A percentile compares a stretch with the other conserved stretches of the same genome.
Evolutionary conservation across 2,113 vertebrate genomes (phyloP).

Genomic region (Actenoides lindsayi): DNA sequence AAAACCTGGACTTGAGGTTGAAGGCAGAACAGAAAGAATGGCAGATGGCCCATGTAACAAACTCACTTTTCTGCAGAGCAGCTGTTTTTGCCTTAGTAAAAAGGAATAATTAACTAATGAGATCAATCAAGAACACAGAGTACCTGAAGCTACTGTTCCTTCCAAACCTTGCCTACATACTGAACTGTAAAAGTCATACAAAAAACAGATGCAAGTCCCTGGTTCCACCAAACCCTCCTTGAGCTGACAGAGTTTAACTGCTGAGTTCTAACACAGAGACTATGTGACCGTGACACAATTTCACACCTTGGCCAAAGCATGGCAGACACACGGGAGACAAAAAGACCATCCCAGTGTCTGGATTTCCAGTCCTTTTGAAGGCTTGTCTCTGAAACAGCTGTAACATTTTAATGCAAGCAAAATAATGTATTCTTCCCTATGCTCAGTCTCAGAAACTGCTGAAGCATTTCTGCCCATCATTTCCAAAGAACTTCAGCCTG

Average conservation of each 20-base stretch:
- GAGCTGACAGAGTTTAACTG: neutral
- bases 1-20: neutral
- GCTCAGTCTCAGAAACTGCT: neutral
- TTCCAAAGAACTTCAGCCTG: constrained; percentile 8
- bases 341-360: neutral
- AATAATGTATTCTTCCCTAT: neutral
- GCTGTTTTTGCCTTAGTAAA: neutral
- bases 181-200: neutral
- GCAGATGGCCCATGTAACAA: neutral
- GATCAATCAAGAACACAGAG: neutral
- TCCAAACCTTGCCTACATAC: neutral
- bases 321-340: neutral
- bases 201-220: neutral
- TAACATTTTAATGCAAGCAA: neutral
- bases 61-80: neutral
- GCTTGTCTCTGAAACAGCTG: neutral
- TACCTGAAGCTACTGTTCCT: neutral
- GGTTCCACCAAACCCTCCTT: neutral
- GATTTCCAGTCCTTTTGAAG: neutral
- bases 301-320: neutral
- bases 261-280: neutral
- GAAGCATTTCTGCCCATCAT: neutral
- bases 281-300: neutral
- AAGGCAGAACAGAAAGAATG: neutral
- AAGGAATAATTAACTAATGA: neutral